Evolutionary conservation across 2,888 invertebrate genomes (phyloP), one percentile per base, ranked within the genome.

Genomic region (Epinotia demarniana): DNA sequence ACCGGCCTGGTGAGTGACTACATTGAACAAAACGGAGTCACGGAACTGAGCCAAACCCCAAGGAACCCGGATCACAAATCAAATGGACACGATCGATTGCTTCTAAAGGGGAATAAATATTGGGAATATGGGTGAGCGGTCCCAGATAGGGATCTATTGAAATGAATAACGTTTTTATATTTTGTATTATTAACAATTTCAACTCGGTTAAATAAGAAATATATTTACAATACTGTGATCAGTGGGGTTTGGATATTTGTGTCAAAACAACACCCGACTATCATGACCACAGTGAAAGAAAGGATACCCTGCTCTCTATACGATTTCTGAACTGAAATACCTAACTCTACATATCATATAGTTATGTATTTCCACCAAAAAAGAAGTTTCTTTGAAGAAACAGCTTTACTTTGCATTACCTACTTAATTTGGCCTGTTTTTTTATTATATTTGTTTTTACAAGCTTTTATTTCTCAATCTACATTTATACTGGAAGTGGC

Each of bases 1-100:
- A 81, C 81, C 84, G 81, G 81, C 83, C 85, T 86, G 82, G 87
- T 87, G 84, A 85, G 85, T 85, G 85, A 88, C 85, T 87, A 86
- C 86, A 86, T 85, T 85, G 85, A 87, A 89, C 85, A 81, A 84
- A 88, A 90, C 87, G 87, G 87, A 92, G 87, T 90, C 91, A 91
- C 88, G 87, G 89, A 88, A 79, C 73, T 77, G 74, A 77, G 76
- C 69, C 76, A 70, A 77, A 90, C 90, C 89, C 84, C 84, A 84
- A 85, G 83, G 83, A 89, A 89, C 90, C 89, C 90, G 90, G 87
- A 90, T 89, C 84, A 88, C 84, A 82, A 86, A 87, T 89, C 87
- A 86, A 89, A 88, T 84, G 84, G 86, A 87, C 82, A 90, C 84
- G 85, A 83, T 89, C 85, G 89, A 91, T 88, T 88, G 87, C 87